These are phyloP conservation scores for Octomys mimax DNA, from an alignment of 2,797 vertebrate species.

Conservation along the genomic window DNA sequence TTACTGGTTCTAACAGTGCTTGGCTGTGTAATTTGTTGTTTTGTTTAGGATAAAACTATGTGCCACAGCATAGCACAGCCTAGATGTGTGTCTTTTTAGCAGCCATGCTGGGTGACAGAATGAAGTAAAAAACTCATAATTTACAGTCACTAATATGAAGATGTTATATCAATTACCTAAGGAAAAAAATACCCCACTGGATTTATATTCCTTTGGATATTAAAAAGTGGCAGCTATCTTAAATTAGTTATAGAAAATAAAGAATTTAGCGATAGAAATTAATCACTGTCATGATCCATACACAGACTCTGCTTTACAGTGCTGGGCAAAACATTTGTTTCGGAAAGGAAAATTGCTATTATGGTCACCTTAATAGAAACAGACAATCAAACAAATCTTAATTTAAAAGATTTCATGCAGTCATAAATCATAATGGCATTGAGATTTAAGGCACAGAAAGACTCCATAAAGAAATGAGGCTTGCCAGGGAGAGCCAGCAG, in stretches of 20 bases:
- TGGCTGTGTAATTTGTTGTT: slow-evolving; percentile 74
- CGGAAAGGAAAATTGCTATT: slow-evolving; percentile 87
- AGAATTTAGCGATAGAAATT: slow-evolving; percentile 87
- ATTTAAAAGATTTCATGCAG: slow-evolving; percentile 88
- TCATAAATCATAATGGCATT: slow-evolving; percentile 90
- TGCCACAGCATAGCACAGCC: slow-evolving; percentile 62
- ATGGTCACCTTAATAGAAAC: slow-evolving; percentile 89
- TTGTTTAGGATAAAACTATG: slow-evolving; percentile 78
- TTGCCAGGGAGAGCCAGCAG: background rate
- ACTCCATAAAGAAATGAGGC: slow-evolving; percentile 84
- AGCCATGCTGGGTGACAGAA: slow-evolving; percentile 82
- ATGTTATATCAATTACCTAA: slow-evolving; percentile 88
- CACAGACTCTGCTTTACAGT: slow-evolving; percentile 74
- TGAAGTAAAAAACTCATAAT: slow-evolving; percentile 84
- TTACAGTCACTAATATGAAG: slow-evolving; percentile 87
- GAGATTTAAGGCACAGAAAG: slow-evolving; percentile 80
- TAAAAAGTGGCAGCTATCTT: slow-evolving; percentile 87
- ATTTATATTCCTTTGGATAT: slow-evolving; percentile 88
- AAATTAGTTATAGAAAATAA: slow-evolving; percentile 89
- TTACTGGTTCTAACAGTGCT: slow-evolving; percentile 66
- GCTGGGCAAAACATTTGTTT: slow-evolving; percentile 87
- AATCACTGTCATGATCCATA: slow-evolving; percentile 87
- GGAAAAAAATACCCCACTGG: slow-evolving; percentile 85
- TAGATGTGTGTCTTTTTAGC: slow-evolving; percentile 49
- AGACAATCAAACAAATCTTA: slow-evolving; percentile 91